phyloP scores from a whole-genome alignment of 2,888 invertebrate species.

The Agrochola lychnidis region DNA sequence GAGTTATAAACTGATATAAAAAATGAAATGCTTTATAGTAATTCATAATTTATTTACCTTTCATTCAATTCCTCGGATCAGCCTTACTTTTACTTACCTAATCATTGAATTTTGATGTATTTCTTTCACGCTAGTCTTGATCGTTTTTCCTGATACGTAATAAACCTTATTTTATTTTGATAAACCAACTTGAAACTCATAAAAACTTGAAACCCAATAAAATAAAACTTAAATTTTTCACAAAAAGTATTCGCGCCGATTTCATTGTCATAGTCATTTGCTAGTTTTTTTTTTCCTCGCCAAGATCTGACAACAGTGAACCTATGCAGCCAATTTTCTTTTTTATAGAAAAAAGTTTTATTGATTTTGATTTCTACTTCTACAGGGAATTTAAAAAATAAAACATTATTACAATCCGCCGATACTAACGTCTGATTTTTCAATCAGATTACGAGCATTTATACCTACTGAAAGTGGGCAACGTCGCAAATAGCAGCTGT shows the following conservation, averaged over 20 bases:
- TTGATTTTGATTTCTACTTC: background rate
- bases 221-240: background rate
- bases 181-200: too few relatives aligned
- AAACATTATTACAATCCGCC: background rate
- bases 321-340: too few relatives aligned
- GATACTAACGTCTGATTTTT: too few relatives aligned
- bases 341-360: background rate
- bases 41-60: conserved; percentile 43
- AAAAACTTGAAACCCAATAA: too few relatives aligned
- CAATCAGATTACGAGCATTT: too few relatives aligned
- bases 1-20: conserved; percentile 49
- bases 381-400: background rate
- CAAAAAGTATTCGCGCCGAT: background rate
- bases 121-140: conserved; percentile 19
- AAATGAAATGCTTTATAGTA: conserved; percentile 24
- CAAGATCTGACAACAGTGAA: too few relatives aligned
- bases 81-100: conserved; percentile 20
- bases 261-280: background rate
- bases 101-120: conserved; percentile 1
- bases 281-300: too few relatives aligned
- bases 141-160: too few relatives aligned
- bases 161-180: too few relatives aligned
- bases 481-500: too few relatives aligned
- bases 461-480: too few relatives aligned
- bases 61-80: conserved; percentile 31